Evolutionary conservation across 2,888 invertebrate genomes (phyloP).

Genomic region (Erebia aethiops): DNA sequence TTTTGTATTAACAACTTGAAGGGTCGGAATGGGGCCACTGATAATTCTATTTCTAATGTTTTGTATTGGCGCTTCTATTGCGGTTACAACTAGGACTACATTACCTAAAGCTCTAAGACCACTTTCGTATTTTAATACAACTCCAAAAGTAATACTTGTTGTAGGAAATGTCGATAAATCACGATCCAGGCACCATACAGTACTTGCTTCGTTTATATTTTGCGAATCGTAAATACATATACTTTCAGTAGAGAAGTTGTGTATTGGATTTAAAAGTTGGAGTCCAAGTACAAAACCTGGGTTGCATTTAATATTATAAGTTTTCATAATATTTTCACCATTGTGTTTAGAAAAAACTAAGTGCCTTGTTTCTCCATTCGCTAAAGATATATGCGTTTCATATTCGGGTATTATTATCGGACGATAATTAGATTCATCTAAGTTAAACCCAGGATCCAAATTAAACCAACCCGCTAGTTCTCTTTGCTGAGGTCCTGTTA

Average conservation of each 20-base stretch:
- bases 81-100: conserved; percentile 89
- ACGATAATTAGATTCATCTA: conserved; percentile 87
- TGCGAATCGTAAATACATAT: conserved; percentile 91
- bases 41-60: conserved; percentile 88
- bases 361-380: conserved; percentile 90
- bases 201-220: conserved; percentile 84
- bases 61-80: conserved; percentile 88
- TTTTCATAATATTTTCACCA: conserved; percentile 81
- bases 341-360: conserved; percentile 88
- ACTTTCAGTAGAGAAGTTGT: conserved; percentile 93
- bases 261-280: conserved; percentile 94
- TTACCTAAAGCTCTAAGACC: conserved; percentile 91
- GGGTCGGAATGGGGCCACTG: conserved; percentile 90
- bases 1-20: conserved; percentile 87
- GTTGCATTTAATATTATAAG: conserved; percentile 86
- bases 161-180: conserved; percentile 96
- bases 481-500: conserved; percentile 91
- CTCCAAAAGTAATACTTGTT: conserved; percentile 91
- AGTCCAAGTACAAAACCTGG: conserved; percentile 94
- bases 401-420: conserved; percentile 88
- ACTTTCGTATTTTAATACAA: conserved; percentile 91
- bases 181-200: conserved; percentile 89
- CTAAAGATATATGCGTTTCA: conserved; percentile 84
- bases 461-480: conserved; percentile 97
- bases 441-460: conserved; percentile 85